A percentile compares a stretch with the other conserved stretches of the same genome.
phyloP scores from a whole-genome alignment of 2,113 vertebrate species.

The Butastur rufipennis region DNA sequence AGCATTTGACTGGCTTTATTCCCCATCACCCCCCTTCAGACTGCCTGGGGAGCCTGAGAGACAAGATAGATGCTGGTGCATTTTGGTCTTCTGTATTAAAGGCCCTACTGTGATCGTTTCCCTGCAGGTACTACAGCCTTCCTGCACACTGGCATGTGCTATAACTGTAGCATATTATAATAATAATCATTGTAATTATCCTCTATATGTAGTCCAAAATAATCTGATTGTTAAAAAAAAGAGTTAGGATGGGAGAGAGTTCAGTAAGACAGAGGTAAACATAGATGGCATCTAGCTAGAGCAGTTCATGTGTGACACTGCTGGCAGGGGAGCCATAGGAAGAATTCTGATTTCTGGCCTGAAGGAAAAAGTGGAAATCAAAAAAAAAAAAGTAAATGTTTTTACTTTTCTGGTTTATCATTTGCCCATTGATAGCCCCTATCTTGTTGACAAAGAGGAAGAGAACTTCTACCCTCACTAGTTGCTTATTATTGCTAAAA shows the following conservation, averaged over 20 bases:
- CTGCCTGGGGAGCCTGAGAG: background rate
- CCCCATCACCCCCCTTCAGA: background rate
- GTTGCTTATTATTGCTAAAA: background rate
- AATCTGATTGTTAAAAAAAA: background rate
- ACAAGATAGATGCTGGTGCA: background rate
- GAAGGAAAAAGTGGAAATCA: background rate
- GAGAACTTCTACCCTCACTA: background rate
- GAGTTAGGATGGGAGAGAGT: background rate
- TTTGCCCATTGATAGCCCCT: background rate
- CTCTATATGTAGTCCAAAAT: background rate
- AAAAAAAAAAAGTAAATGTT: background rate
- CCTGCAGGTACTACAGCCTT: background rate
- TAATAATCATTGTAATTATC: background rate
- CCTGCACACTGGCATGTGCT: background rate
- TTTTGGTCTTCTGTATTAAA: background rate
- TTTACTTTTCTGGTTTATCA: background rate
- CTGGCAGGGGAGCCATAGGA: background rate
- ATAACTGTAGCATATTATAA: background rate
- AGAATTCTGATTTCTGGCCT: background rate
- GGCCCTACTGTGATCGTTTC: background rate
- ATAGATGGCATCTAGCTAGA: background rate
- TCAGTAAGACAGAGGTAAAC: background rate
- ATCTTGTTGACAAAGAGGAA: background rate
- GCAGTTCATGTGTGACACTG: background rate
- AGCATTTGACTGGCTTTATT: background rate